These are phyloP conservation scores for Desoria tigrina DNA, from an alignment of 2,888 invertebrate genomes.

Conservation along the genomic window DNA sequence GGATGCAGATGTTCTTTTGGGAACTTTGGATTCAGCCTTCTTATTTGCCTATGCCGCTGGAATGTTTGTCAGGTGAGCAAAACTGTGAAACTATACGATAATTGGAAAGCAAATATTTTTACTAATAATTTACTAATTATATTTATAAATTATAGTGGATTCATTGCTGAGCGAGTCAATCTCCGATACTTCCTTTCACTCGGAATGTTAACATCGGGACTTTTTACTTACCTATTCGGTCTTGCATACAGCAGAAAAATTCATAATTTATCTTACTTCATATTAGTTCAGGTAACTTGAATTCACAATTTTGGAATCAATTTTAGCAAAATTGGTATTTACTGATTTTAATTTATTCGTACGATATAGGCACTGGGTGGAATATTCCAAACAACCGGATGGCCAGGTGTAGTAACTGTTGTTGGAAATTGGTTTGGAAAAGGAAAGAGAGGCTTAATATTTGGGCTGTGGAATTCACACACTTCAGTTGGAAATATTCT, in stretches of 20 bases:
- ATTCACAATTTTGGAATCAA: no score
- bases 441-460: conserved; percentile 82
- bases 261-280: conserved; percentile 78
- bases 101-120: neutral
- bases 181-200: conserved; percentile 84
- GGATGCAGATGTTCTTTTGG: conserved; percentile 76
- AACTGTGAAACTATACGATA: neutral
- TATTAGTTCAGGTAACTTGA: conserved; percentile 79
- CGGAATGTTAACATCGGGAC: conserved; percentile 86
- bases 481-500: conserved; percentile 94
- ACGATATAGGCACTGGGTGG: conserved; percentile 73
- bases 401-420: conserved; percentile 92
- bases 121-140: conserved; percentile 1
- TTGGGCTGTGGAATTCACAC: conserved; percentile 96
- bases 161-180: conserved; percentile 88
- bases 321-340: no score
- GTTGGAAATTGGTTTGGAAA: conserved; percentile 98
- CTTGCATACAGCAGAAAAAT: conserved; percentile 77
- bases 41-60: conserved; percentile 87
- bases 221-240: conserved; percentile 85
- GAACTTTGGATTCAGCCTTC: conserved; percentile 86
- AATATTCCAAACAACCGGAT: conserved; percentile 87
- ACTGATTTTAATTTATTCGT: neutral
- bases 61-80: conserved; percentile 74
- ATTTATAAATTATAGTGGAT: conserved; percentile 64